Evolutionary conservation across 2,888 invertebrate species (phyloP).

Genomic region (Mechanitis messenoides): DNA sequence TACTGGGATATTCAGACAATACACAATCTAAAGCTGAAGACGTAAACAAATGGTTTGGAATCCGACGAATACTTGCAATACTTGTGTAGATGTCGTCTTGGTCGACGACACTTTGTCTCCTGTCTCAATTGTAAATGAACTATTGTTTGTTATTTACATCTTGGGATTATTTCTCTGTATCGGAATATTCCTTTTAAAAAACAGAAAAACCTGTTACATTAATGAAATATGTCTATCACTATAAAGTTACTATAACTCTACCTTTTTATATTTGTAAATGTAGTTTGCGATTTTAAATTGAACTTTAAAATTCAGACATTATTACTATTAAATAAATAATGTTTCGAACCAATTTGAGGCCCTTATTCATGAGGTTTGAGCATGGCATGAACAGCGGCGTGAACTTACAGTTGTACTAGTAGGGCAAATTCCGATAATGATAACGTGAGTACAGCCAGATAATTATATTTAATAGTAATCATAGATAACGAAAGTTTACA

Average conservation of each 20-base stretch:
- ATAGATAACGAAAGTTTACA: no score
- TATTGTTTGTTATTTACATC: constrained; percentile 29
- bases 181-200: neutral
- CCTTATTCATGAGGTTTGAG: no score
- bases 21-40: constrained; percentile 1
- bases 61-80: constrained; percentile 7
- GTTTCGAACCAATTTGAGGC: no score
- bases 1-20: constrained; percentile 1
- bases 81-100: constrained; percentile 21
- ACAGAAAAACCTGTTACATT: neutral
- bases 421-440: no score
- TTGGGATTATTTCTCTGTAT: constrained; percentile 2
- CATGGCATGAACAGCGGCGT: no score
- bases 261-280: no score
- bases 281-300: neutral
- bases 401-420: no score
- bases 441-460: no score
- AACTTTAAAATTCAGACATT: neutral
- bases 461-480: no score
- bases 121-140: constrained; percentile 35
- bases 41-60: constrained; percentile 1
- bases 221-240: no score
- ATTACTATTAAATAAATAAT: neutral
- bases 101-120: constrained; percentile 31
- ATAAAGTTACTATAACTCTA: no score